Evolutionary conservation across 2,888 invertebrate species (phyloP).

Genomic region (Phortica okadai): DNA sequence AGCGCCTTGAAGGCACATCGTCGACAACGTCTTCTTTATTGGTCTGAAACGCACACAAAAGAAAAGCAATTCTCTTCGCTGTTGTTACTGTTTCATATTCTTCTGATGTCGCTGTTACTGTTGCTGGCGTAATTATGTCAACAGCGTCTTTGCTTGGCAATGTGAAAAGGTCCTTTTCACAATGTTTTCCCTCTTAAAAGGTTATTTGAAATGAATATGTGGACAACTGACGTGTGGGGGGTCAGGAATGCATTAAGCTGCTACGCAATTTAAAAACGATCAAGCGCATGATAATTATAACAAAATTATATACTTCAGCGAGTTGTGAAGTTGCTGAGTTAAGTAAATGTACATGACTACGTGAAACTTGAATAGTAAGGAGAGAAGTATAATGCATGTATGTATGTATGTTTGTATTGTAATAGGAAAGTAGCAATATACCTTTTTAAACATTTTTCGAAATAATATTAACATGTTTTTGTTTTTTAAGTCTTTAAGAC

Average conservation of each 20-base stretch:
- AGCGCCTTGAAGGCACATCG: background rate
- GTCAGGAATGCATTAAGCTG: background rate
- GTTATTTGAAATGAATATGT: background rate
- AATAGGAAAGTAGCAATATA: no score
- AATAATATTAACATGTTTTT: no score
- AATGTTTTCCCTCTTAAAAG: background rate
- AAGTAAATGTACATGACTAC: background rate
- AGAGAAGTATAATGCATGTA: background rate
- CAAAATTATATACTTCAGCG: background rate
- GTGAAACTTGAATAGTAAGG: background rate
- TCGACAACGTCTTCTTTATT: background rate
- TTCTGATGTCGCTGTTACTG: background rate
- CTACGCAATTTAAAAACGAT: constrained; percentile 12
- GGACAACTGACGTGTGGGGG: background rate
- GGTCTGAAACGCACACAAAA: background rate
- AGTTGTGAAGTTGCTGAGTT: background rate
- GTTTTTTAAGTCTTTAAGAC: no score
- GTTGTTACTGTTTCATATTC: background rate
- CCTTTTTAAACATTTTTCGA: no score
- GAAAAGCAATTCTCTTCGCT: constrained; percentile 9
- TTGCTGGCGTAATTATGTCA: constrained; percentile 17
- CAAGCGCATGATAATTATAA: background rate
- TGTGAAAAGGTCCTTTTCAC: background rate
- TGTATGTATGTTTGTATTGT: background rate
- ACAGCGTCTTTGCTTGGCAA: background rate